Base-by-base conservation (phyloP, 1,140 invertebrate genomes). In the Nephila pilipes region DNA sequence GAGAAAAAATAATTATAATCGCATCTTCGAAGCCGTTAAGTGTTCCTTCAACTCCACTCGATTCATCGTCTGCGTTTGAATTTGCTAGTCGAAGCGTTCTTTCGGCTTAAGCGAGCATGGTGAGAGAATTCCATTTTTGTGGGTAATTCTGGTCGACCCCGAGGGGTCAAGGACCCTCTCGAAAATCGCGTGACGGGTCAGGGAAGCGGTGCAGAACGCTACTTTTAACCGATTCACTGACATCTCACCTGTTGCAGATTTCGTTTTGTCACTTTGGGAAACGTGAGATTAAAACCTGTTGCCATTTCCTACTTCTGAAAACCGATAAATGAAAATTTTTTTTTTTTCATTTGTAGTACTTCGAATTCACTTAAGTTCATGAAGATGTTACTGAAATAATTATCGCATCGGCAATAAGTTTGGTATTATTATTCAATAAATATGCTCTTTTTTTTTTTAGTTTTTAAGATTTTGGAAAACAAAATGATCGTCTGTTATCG, bases 91-190 rank as follows among this genome's bases (percentile, higher is more conserved):
- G 29, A 58, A 85, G 83, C 25, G 83, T 57, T 29, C 38, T 83
- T 32, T 32, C 25, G 81, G 55, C 46, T 57, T 54, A 54, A 32
- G 55, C 54, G 55, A 85, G 83, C 83, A 55, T 32, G 83, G 54
- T 85, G 83, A 57, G 83, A 55, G 83, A 60, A 85, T 85, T 85
- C 83, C 83, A 57, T 85, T 85, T 55, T 85, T 55, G 58, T 69
- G 60, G 85, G 60, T 87, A 58, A 87, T 87, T 63, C 85, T 36
- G 36, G 57, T 10, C 38, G 58, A 69, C 58, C 85, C 57, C 85
- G 8, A 87, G 36, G 38, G 85, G 85, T 69, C 85, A 87, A 87
- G 85, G 85, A 87, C 85, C 85, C 60, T 87, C 58, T 22, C 18
- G 38, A 54, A 25, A 55, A 46, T 54, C 46, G 80, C 36, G 36